Evolutionary conservation across 2,113 vertebrate genomes (phyloP).

Genomic region (Platanista minor): DNA sequence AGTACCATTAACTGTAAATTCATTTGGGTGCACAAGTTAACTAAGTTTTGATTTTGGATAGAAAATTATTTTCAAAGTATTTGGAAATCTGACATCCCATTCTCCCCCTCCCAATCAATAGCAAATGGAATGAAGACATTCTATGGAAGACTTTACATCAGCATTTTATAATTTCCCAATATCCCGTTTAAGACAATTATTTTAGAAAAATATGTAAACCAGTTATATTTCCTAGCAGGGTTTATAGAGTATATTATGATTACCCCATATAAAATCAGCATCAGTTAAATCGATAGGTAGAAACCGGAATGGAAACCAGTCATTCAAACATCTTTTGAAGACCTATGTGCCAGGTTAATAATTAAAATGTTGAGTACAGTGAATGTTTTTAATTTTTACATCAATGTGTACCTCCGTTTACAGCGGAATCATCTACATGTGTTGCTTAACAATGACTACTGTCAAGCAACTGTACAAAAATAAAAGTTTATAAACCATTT

Average conservation of each 20-base stretch:
- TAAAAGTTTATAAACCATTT: background rate
- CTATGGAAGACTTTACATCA: background rate
- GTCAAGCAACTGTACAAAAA: background rate
- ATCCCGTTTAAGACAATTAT: constrained; percentile 11
- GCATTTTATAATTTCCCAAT: constrained; percentile 37
- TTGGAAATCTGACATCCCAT: background rate
- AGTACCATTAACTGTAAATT: background rate
- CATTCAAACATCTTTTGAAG: background rate
- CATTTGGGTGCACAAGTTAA: background rate
- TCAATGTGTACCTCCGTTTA: background rate
- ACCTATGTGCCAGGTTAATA: background rate
- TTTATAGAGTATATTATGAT: constrained; percentile 27
- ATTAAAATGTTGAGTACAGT: background rate
- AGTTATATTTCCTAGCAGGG: background rate
- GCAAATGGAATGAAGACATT: constrained; percentile 35
- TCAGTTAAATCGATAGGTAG: background rate
- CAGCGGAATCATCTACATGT: background rate
- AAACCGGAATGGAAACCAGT: background rate
- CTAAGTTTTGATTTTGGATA: background rate
- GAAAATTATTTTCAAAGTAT: constrained; percentile 21
- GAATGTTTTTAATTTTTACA: background rate
- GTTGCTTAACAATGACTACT: background rate
- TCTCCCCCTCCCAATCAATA: background rate
- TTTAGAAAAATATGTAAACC: background rate
- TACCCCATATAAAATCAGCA: constrained; percentile 3